Evolutionary conservation across 2,888 invertebrate species (phyloP), one percentile per base, ranked within the genome.

Genomic region (Conomelus anceps): DNA sequence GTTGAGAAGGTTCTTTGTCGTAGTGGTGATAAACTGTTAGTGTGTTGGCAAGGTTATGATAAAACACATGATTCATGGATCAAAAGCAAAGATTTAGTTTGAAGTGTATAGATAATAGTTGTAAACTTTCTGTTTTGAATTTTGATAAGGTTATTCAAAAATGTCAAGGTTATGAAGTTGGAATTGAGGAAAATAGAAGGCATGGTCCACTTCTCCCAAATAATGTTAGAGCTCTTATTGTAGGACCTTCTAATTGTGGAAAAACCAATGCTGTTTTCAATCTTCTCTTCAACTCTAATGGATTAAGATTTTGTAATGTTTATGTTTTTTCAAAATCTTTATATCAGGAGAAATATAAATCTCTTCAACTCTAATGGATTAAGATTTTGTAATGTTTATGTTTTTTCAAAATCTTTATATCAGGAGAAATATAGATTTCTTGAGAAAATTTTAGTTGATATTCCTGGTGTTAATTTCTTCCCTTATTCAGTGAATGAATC

Each of bases 231-330:
- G 29, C 29, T 85, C 22, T 85, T 22, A 22, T 88, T 6, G 24
- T 22, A 7, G 89, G 88, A 22, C 89, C 89, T 13, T 88, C 29
- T 9, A 88, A 85, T 23, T 88, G 86, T 85, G 89, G 89, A 0
- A 89, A 89, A 41, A 89, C 88, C 9, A 89, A 89, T 23, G 34
- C 88, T 0, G 23, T 89, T 13, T 89, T 89, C 85, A 89, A 89
- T 41, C 24, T 89, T 22, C 7, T 89, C 20, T 84, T 84, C n/a
- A n/a, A 84, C n/a, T n/a, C n/a, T n/a, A n/a, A n/a, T n/a, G n/a
- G n/a, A n/a, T n/a, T n/a, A n/a, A n/a, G n/a, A n/a, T n/a, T n/a
- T n/a, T n/a, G n/a, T n/a, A n/a, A n/a, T n/a, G n/a, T n/a, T n/a
- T n/a, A n/a, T n/a, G n/a, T n/a, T n/a, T n/a, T n/a, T n/a, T n/a